Evolutionary conservation across 2,113 vertebrate species (phyloP).

Genomic region (Galemys pyrenaicus): DNA sequence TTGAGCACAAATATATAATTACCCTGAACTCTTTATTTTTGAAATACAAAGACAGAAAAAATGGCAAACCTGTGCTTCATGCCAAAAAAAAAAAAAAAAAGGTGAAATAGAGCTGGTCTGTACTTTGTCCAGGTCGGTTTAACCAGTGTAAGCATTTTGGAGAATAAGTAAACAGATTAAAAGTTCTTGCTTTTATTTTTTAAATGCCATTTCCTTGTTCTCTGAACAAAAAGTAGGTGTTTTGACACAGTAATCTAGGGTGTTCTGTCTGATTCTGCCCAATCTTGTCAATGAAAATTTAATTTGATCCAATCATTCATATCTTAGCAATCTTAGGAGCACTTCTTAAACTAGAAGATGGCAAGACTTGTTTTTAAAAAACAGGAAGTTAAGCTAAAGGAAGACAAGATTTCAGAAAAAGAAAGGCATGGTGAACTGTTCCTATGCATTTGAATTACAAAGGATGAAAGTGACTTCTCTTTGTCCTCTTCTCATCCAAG

Average conservation of each 20-base stretch:
- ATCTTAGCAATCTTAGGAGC: not conserved
- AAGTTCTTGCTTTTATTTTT: conserved; percentile 9
- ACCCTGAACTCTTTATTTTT: not conserved
- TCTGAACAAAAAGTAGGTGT: not conserved
- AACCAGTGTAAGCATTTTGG: not conserved
- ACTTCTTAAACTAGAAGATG: conserved; percentile 3
- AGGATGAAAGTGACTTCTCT: not conserved
- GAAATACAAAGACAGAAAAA: conserved; percentile 17
- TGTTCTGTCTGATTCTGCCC: not conserved
- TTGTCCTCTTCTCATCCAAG: not conserved
- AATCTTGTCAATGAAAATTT: conserved; percentile 13
- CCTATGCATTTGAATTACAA: not conserved
- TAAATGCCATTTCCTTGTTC: not conserved
- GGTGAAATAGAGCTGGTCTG: not conserved
- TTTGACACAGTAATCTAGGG: not conserved
- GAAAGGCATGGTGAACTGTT: not conserved
- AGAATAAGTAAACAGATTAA: not conserved
- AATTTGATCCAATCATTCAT: not conserved
- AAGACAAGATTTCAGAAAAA: not conserved
- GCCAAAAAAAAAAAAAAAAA: not conserved
- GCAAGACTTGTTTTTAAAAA: not conserved
- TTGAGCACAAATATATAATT: not conserved
- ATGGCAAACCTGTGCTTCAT: not conserved
- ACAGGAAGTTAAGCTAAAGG: not conserved
- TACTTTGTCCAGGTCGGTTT: not conserved